These are phyloP conservation scores for Cryptotermes secundus DNA, from an alignment of 1,140 invertebrate genomes.

Conservation along the genomic window DNA sequence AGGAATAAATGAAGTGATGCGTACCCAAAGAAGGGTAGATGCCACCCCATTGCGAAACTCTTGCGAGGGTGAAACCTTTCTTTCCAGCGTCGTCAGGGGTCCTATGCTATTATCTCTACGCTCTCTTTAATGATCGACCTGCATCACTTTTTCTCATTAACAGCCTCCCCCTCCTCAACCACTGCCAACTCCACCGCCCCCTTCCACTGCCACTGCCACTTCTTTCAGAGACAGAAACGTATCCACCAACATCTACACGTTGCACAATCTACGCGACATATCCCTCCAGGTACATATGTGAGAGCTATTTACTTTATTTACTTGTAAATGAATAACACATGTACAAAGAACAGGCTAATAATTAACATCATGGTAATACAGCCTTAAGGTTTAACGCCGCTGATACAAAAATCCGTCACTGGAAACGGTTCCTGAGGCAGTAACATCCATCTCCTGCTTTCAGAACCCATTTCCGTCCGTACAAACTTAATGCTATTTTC, in stretches of 20 bases:
- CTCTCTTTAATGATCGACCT: background rate
- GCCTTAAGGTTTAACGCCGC: no score
- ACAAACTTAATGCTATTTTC: no score
- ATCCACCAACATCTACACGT: background rate
- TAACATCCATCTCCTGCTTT: no score
- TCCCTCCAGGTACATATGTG: background rate
- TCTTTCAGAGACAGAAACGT: background rate
- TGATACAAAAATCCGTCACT: no score
- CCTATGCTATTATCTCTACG: background rate
- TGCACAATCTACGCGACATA: background rate
- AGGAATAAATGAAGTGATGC: constrained; percentile 7
- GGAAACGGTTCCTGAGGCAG: no score
- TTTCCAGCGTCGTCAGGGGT: background rate
- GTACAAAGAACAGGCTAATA: no score
- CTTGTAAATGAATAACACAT: no score
- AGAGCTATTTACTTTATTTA: no score
- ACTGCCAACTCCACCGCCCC: background rate
- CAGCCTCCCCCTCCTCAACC: background rate
- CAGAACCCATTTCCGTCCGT: no score
- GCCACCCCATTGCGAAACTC: background rate
- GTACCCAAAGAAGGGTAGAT: background rate
- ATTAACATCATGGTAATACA: no score
- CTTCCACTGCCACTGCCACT: background rate
- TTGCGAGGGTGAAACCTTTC: background rate
- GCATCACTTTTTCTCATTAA: constrained; percentile 16